A percentile compares a stretch with the other conserved stretches of the same genome.
Conservation (phyloP, 2,113 vertebrate genomes). For the Leuciscus idus region DNA sequence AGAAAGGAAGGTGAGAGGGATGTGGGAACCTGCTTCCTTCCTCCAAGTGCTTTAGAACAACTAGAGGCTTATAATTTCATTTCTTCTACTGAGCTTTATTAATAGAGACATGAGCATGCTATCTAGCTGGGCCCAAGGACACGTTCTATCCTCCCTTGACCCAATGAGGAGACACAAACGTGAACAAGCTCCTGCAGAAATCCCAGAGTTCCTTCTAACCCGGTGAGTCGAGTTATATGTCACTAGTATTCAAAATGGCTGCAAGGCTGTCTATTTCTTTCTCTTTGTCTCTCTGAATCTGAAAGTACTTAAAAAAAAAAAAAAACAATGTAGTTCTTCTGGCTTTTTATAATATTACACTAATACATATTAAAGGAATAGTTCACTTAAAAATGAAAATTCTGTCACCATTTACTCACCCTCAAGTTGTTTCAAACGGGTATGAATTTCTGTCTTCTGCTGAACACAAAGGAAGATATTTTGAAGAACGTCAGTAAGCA, state of each 20-base stretch:
- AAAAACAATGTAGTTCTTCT: not conserved
- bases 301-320: not conserved
- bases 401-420: no score
- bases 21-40: slow-evolving; percentile 7
- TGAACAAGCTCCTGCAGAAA: slow-evolving; percentile 18
- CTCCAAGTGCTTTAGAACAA: slow-evolving; percentile 28
- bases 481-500: no score
- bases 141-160: not conserved
- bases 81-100: slow-evolving; percentile 44
- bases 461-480: no score
- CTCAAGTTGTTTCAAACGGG: no score
- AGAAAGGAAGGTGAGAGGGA: not conserved
- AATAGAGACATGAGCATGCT: slow-evolving; percentile 39
- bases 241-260: slow-evolving; percentile 3
- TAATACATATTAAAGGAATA: no score
- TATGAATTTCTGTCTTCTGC: no score
- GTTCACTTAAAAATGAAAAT: no score
- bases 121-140: slow-evolving; percentile 48
- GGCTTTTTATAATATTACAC: not conserved
- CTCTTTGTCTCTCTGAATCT: not conserved
- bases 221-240: not conserved
- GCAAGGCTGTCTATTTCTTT: not conserved
- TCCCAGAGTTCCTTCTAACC: slow-evolving; percentile 57
- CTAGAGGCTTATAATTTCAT: slow-evolving; percentile 34
- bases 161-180: slow-evolving; percentile 1